These are phyloP conservation scores for Antennarius maculatus DNA, from an alignment of 2,797 vertebrate species.

Conservation along the genomic window DNA sequence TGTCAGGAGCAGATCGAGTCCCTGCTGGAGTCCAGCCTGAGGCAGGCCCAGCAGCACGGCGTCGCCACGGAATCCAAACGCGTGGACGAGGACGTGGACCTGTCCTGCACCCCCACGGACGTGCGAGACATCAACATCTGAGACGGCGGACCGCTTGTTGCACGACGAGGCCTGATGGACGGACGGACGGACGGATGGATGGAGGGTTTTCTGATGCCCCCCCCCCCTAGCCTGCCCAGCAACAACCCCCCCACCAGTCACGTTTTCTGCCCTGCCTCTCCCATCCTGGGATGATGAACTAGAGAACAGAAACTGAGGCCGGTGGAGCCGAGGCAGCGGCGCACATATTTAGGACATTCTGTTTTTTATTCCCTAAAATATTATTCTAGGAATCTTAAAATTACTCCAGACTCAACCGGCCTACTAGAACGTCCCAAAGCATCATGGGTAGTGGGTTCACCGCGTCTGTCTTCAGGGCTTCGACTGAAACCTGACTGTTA, in stretches of 20 bases:
- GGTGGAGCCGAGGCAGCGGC: conserved; percentile 77
- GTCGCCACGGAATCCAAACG: conserved; percentile 88
- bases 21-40: conserved; percentile 94
- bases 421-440: conserved; percentile 81
- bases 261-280: conserved; percentile 70
- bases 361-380: conserved; percentile 70
- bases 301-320: conserved; percentile 72
- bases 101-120: conserved; percentile 96
- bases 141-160: conserved; percentile 42
- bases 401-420: conserved; percentile 76
- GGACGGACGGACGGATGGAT: conserved; percentile 20
- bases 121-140: conserved; percentile 97
- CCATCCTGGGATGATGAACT: conserved; percentile 75
- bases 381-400: conserved; percentile 87
- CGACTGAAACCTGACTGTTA: conserved; percentile 74
- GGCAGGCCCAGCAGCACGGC: conserved; percentile 91
- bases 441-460: conserved; percentile 60
- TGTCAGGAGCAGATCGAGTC: conserved; percentile 99
- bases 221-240: conserved; percentile 37
- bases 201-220: conserved; percentile 24
- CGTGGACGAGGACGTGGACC: conserved; percentile 89
- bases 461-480: conserved; percentile 71
- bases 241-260: conserved; percentile 34
- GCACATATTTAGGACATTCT: conserved; percentile 76
- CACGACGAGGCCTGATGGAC: conserved; percentile 4